phyloP scores from a whole-genome alignment of 1,140 invertebrate genomes.

The Dendroctonus valens region DNA sequence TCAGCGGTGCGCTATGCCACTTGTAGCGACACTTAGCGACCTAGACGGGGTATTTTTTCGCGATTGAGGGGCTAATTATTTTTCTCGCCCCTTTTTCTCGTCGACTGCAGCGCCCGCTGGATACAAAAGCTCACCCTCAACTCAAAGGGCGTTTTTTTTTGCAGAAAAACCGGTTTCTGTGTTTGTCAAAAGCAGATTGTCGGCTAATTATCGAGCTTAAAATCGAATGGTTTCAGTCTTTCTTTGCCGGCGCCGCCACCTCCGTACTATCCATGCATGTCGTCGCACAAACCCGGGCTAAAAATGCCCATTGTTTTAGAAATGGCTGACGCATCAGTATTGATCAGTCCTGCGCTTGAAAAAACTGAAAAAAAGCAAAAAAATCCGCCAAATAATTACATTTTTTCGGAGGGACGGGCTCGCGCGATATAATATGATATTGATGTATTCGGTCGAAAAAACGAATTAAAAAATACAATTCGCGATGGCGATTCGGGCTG shows the following conservation, averaged over 20 bases:
- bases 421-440: conserved; percentile 33
- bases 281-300: conserved; percentile 13
- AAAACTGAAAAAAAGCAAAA: conserved; percentile 31
- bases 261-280: background rate
- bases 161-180: no score
- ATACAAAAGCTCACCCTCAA: conserved; percentile 7
- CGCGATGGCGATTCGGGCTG: conserved; percentile 29
- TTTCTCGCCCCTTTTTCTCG: conserved; percentile 7
- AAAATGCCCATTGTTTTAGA: conserved; percentile 27
- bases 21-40: conserved; percentile 4
- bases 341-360: conserved; percentile 27
- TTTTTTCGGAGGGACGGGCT: conserved; percentile 28
- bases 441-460: conserved; percentile 33
- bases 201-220: no score
- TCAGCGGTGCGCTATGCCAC: conserved; percentile 1
- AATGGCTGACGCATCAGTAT: conserved; percentile 32
- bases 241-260: no score
- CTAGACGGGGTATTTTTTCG: conserved; percentile 3
- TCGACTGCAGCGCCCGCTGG: conserved; percentile 1
- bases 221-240: no score
- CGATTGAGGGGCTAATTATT: conserved; percentile 15
- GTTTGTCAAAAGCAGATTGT: no score
- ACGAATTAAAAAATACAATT: conserved; percentile 34
- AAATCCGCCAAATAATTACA: conserved; percentile 32
- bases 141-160: no score